A percentile compares a stretch with the other conserved stretches of the same genome.
Conservation (phyloP, 53 echinoderm and acorn worm genomes). For the Holothuria scabra region DNA sequence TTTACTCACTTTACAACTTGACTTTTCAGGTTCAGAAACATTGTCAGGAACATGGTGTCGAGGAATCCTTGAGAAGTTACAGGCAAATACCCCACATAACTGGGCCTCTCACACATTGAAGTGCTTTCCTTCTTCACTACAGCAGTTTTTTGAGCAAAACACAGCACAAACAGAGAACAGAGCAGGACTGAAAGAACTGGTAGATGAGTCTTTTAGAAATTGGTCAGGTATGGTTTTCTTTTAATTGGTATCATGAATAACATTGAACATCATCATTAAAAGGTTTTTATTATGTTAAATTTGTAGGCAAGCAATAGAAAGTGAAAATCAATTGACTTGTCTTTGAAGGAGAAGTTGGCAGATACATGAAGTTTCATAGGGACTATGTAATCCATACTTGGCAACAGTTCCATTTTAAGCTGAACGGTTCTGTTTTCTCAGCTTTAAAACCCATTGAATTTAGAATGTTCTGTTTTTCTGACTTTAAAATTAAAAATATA, state of each 20-base stretch:
- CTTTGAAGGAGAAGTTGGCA: too few relatives aligned
- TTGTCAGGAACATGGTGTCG: conserved; percentile 85
- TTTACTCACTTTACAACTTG: too few relatives aligned
- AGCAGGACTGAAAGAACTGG: conserved; percentile 82
- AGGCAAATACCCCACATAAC: conserved; percentile 92
- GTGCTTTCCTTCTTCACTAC: conserved; percentile 92
- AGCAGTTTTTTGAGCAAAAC: conserved; percentile 90
- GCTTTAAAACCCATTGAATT: too few relatives aligned
- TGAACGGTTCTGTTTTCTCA: too few relatives aligned
- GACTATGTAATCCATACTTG: too few relatives aligned
- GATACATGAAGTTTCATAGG: too few relatives aligned
- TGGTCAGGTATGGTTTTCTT: conserved; percentile 75
- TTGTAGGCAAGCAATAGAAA: not conserved
- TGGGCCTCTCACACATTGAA: conserved; percentile 95
- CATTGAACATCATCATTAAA: not conserved
- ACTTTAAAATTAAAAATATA: too few relatives aligned
- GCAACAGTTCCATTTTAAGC: too few relatives aligned
- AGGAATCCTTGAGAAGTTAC: conserved; percentile 80
- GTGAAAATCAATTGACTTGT: too few relatives aligned
- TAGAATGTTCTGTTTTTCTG: too few relatives aligned
- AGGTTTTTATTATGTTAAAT: not conserved
- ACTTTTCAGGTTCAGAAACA: conserved; percentile 81
- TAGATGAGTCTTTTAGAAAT: conserved; percentile 85
- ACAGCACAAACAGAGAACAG: conserved; percentile 78
- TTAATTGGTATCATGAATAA: not conserved